phyloP scores from a whole-genome alignment of 2,113 vertebrate genomes.

The Meriones unguiculatus region DNA sequence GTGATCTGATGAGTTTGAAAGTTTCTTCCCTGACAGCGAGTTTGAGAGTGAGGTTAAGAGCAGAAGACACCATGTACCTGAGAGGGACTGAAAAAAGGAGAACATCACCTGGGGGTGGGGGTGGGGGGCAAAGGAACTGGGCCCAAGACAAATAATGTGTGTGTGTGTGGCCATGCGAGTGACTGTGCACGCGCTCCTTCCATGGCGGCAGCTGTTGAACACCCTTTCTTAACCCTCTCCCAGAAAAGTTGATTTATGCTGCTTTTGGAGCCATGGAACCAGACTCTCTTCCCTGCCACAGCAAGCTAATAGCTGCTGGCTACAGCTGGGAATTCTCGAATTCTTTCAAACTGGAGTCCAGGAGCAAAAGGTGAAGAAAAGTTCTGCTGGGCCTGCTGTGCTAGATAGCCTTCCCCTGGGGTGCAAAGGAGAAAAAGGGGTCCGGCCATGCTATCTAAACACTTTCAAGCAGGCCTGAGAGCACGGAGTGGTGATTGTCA shows the following conservation, averaged over 20 bases:
- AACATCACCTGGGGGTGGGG: conserved; percentile 15
- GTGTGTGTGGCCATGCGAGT: conserved; percentile 70
- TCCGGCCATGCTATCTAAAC: conserved; percentile 58
- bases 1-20: conserved; percentile 27
- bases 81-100: conserved; percentile 15
- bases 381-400: conserved; percentile 75
- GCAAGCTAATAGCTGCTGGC: conserved; percentile 81
- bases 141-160: conserved; percentile 74
- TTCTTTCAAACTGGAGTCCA: conserved; percentile 78
- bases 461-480: conserved; percentile 58
- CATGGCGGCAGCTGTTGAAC: conserved; percentile 78
- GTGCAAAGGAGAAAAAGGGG: conserved; percentile 54
- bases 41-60: conserved; percentile 21
- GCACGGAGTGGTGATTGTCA: conserved; percentile 55
- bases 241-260: conserved; percentile 83
- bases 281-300: conserved; percentile 78
- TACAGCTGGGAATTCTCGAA: conserved; percentile 82
- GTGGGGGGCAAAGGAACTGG: not conserved
- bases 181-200: conserved; percentile 65
- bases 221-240: conserved; percentile 80
- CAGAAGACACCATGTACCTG: conserved; percentile 46
- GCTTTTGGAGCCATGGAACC: conserved; percentile 78
- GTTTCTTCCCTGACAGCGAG: conserved; percentile 56
- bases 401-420: conserved; percentile 67
- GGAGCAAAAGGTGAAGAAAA: conserved; percentile 80